Evolutionary conservation across 1,140 invertebrate species (phyloP).

Genomic region (Heliothis subflexa): DNA sequence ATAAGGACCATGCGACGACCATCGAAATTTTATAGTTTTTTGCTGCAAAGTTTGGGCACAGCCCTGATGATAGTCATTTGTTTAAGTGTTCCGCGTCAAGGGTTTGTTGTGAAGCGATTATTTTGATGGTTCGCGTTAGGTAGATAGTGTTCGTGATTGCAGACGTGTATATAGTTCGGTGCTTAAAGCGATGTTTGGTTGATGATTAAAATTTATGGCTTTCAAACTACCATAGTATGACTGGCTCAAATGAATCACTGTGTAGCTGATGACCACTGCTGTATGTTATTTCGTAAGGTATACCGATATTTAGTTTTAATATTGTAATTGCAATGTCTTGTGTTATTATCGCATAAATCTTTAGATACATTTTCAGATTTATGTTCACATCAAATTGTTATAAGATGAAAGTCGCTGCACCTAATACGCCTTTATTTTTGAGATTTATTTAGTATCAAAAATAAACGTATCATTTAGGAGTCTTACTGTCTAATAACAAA

Average conservation of each 20-base stretch:
- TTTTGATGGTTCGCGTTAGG: slow-evolving; percentile 12
- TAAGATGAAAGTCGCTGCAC: not conserved
- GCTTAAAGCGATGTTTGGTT: not conserved
- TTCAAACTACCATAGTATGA: not conserved
- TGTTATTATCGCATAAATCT: too few species aligned
- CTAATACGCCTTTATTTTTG: not conserved
- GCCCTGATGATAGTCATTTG: slow-evolving; percentile 36
- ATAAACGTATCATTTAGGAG: not conserved
- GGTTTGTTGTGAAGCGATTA: slow-evolving; percentile 20
- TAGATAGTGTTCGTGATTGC: slow-evolving; percentile 5
- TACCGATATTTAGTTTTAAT: not conserved
- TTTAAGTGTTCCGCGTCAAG: slow-evolving; percentile 28
- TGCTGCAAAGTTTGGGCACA: not conserved
- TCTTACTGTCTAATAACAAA: not conserved
- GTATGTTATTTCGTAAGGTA: not conserved
- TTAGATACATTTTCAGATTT: too few species aligned
- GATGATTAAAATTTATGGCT: slow-evolving; percentile 1
- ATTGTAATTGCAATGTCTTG: too few species aligned
- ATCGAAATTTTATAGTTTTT: slow-evolving; percentile 10
- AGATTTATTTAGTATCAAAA: not conserved
- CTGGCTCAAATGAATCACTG: not conserved
- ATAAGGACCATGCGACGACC: slow-evolving; percentile 6
- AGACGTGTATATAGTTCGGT: not conserved
- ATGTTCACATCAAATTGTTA: not conserved
- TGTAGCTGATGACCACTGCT: not conserved